Evolutionary conservation across 2,888 invertebrate species (phyloP), one percentile per base, ranked within the genome.

Genomic region (Leptopilina drosophilae): DNA sequence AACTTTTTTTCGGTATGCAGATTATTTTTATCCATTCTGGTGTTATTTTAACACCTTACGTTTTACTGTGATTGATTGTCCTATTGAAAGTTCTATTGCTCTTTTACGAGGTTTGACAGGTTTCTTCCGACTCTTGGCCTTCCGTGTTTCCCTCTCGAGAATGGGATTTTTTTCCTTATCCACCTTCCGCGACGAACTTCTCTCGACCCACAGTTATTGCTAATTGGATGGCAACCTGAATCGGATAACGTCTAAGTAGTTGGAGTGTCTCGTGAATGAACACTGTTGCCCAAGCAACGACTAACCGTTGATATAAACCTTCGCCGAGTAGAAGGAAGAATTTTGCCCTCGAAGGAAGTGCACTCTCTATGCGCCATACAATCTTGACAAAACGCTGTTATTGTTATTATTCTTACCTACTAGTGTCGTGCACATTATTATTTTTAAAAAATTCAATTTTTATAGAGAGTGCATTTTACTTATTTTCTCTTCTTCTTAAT

Each of bases 201-300:
- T 59, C 56, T 59, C 56, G 15, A 53, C 77, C 59, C 49, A 77
- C 62, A 20, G 56, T 75, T 77, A 80, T 75, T 64, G 75, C 73
- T 65, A 79, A 42, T 73, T 73, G 73, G 73, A 73, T 73, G 73
- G 73, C 73, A 73, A 40, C 40, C 73, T 73, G 73, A 53, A 73
- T 73, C 73, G 56, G 73, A 73, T 73, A 73, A 73, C 73, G 56
- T 73, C 56, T 59, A 73, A 73, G 73, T 73, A 73, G 73, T 73
- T 73, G 73, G 56, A 73, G 53, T 73, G 53, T 56, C 73, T 73
- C 40, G 73, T 56, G 73, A 73, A 56, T 73, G 73, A 73, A 73
- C 73, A 40, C 9, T 69, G 69, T 69, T 53, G 26, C 33, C 8
- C 53, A 69, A 69, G 69, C 53, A 69, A 56, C 69, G 49, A 49